Evolutionary conservation across 2,888 invertebrate species (phyloP).

Genomic region (Glyphotaelius pellucidus): DNA sequence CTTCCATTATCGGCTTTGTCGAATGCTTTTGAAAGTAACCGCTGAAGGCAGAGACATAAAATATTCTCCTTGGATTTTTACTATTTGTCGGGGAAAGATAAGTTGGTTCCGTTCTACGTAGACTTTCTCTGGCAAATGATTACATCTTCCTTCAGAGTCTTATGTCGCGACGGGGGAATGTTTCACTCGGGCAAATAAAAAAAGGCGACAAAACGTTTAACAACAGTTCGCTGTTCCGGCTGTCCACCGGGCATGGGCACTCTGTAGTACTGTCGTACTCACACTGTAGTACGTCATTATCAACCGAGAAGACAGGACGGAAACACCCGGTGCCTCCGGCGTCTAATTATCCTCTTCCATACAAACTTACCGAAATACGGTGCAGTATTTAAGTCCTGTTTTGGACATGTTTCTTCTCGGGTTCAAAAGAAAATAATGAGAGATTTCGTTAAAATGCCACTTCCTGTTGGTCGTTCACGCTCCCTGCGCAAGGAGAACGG

Average conservation of each 20-base stretch:
- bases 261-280: neutral
- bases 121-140: neutral
- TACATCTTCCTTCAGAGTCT: neutral
- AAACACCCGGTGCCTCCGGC: slow-evolving; percentile 27
- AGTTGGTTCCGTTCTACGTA: neutral
- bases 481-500: slow-evolving; percentile 40
- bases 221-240: neutral
- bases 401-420: slow-evolving; percentile 49
- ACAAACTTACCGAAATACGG: slow-evolving; percentile 34
- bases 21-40: neutral
- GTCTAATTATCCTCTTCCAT: slow-evolving; percentile 35
- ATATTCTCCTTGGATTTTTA: neutral
- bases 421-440: slow-evolving; percentile 55
- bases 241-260: neutral
- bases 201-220: slow-evolving; percentile 14
- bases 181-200: neutral
- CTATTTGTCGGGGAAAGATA: neutral
- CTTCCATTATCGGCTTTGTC: neutral
- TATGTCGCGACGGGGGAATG: neutral
- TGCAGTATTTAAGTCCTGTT: slow-evolving; percentile 44
- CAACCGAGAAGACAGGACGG: slow-evolving; percentile 16
- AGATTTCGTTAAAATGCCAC: slow-evolving; percentile 60
- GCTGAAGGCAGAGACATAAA: neutral
- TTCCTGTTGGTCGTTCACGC: slow-evolving; percentile 57
- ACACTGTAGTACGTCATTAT: neutral